Evolutionary conservation across 2,888 invertebrate species (phyloP).

Genomic region (Ceramica pisi): DNA sequence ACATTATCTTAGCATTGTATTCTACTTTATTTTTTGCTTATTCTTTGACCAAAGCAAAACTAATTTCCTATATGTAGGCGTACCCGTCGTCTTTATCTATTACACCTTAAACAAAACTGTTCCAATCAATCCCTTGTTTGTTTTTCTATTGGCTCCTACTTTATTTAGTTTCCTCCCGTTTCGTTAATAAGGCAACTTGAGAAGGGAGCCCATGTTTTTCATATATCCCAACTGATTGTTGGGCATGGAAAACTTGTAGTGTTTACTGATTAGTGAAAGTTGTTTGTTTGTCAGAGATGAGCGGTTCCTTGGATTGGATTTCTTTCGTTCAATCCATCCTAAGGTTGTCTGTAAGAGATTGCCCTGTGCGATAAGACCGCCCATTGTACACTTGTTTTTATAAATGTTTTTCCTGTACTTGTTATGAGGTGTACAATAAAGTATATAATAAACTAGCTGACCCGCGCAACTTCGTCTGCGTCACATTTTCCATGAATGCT

Average conservation of each 20-base stretch:
- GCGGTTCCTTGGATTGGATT: no score
- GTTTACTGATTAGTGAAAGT: slow-evolving; percentile 32
- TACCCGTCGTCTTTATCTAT: not conserved
- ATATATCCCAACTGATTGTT: slow-evolving; percentile 16
- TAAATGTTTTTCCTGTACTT: no score
- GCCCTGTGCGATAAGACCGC: no score
- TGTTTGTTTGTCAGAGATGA: slow-evolving; percentile 15
- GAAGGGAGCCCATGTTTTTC: slow-evolving; percentile 30
- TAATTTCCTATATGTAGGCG: not conserved
- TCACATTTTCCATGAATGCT: no score
- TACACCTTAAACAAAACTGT: not conserved
- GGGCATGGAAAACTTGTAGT: slow-evolving; percentile 27
- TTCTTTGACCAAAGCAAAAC: not conserved
- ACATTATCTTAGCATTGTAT: no score
- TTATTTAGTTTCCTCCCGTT: slow-evolving; percentile 27
- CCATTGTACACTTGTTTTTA: no score
- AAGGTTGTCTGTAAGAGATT: no score
- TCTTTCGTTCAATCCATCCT: no score
- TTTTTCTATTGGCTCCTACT: slow-evolving; percentile 24
- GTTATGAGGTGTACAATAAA: no score
- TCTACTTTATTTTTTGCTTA: not conserved
- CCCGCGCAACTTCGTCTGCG: no score
- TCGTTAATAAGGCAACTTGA: slow-evolving; percentile 28
- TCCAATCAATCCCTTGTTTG: slow-evolving; percentile 21
- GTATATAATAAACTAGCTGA: no score